phyloP scores from a whole-genome alignment of 2,797 vertebrate species.

The Pangasius djambal region DNA sequence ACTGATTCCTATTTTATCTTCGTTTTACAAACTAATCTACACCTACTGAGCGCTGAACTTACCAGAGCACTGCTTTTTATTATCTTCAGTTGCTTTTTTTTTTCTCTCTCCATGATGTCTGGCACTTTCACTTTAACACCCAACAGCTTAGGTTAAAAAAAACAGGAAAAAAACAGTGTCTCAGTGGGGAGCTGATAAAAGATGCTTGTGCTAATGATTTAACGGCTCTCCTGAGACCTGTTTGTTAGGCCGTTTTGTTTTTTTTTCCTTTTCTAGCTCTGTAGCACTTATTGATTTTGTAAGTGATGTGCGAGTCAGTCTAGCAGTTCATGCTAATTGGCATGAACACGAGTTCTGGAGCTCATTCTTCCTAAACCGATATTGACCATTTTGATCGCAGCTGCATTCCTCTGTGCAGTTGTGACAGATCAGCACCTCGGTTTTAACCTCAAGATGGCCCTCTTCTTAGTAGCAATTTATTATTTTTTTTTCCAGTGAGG shows the following conservation, averaged over 20 bases:
- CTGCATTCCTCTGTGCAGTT: too few relatives aligned
- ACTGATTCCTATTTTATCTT: not conserved
- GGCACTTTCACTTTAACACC: slow-evolving; percentile 20
- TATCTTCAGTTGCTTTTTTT: not conserved
- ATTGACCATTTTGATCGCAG: not conserved
- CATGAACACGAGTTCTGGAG: not conserved
- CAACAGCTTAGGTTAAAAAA: not conserved
- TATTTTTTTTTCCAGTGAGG: too few relatives aligned
- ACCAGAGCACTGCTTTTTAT: not conserved
- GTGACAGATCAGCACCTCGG: not conserved
- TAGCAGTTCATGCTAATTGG: slow-evolving; percentile 11
- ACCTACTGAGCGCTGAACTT: not conserved
- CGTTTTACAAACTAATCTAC: not conserved
- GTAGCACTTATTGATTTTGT: slow-evolving; percentile 32
- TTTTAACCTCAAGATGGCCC: not conserved
- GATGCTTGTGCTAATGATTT: slow-evolving; percentile 30
- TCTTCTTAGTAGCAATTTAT: not conserved
- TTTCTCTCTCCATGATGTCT: not conserved
- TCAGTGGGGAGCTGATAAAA: slow-evolving; percentile 10
- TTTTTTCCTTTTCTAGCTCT: not conserved
- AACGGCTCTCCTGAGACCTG: slow-evolving; percentile 26
- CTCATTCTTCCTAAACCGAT: not conserved
- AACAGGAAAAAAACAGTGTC: not conserved
- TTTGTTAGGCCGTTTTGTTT: not conserved
- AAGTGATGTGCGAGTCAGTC: slow-evolving; percentile 20